Conservation (phyloP, 2,113 vertebrate genomes). For the Tinamus guttatus region DNA sequence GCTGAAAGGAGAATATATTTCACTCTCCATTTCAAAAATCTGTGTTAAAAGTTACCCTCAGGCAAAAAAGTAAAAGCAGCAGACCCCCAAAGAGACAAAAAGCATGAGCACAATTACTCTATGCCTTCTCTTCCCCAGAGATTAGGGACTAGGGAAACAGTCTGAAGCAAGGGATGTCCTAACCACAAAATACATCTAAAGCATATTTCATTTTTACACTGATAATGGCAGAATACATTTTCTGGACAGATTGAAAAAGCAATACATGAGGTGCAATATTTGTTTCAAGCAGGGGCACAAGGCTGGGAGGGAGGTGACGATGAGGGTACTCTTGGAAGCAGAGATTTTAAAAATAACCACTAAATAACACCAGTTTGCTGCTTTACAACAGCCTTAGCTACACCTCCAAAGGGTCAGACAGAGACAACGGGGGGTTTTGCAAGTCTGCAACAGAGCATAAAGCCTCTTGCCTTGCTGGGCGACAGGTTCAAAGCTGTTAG, state of each 20-base stretch:
- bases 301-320: neutral
- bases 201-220: neutral
- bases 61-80: neutral
- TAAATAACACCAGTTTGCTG: neutral
- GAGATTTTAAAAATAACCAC: neutral
- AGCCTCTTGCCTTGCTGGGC: neutral
- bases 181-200: neutral
- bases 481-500: neutral
- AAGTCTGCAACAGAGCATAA: neutral
- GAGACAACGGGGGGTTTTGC: neutral
- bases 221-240: neutral
- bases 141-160: neutral
- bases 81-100: neutral
- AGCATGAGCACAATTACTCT: rapidly evolving
- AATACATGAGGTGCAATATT: neutral
- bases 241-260: neutral
- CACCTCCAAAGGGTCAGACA: rapidly evolving
- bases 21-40: neutral
- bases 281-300: neutral
- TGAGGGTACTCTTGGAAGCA: neutral
- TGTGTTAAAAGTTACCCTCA: neutral
- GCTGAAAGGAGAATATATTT: neutral
- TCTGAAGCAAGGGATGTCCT: rapidly evolving
- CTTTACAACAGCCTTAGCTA: neutral
- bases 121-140: neutral